Conservation (phyloP, 2,888 invertebrate genomes). For the Keiferia lycopersicella region DNA sequence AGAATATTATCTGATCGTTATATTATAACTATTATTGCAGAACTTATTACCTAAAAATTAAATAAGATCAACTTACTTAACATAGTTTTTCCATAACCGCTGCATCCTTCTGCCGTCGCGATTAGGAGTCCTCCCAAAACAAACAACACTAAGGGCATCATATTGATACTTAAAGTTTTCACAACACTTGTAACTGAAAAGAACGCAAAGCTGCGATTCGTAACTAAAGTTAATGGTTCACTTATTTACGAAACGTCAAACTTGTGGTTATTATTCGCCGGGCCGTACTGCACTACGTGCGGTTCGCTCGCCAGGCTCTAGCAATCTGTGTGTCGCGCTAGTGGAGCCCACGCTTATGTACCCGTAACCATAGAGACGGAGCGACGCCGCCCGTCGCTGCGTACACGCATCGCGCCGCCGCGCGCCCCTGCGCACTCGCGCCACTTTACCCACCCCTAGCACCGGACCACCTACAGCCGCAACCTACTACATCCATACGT, state of each 20-base stretch:
- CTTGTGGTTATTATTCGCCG: constrained; percentile 52
- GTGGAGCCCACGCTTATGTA: constrained; percentile 63
- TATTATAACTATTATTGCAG: too few relatives aligned
- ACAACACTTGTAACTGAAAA: constrained; percentile 73
- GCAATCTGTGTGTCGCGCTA: constrained; percentile 61
- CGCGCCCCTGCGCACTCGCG: constrained; percentile 4
- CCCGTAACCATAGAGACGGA: constrained; percentile 72
- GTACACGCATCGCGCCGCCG: constrained; percentile 44
- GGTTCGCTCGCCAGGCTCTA: constrained; percentile 75
- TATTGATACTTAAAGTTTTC: constrained; percentile 52
- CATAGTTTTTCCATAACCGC: constrained; percentile 71
- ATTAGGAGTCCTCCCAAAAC: constrained; percentile 71
- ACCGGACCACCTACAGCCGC: constrained; percentile 14
- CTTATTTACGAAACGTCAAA: constrained; percentile 80
- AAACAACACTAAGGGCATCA: constrained; percentile 79
- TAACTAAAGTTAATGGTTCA: constrained; percentile 68
- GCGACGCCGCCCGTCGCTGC: constrained; percentile 65
- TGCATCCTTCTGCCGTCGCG: constrained; percentile 72
- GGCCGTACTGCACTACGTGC: constrained; percentile 78
- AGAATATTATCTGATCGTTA: too few relatives aligned
- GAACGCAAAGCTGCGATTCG: constrained; percentile 75
- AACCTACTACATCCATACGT: constrained; percentile 29
- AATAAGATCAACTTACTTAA: constrained; percentile 63
- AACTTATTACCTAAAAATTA: background rate
- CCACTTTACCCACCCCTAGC: constrained; percentile 22